Conservation (phyloP, 2,113 vertebrate species). For the Pipra filicauda region DNA sequence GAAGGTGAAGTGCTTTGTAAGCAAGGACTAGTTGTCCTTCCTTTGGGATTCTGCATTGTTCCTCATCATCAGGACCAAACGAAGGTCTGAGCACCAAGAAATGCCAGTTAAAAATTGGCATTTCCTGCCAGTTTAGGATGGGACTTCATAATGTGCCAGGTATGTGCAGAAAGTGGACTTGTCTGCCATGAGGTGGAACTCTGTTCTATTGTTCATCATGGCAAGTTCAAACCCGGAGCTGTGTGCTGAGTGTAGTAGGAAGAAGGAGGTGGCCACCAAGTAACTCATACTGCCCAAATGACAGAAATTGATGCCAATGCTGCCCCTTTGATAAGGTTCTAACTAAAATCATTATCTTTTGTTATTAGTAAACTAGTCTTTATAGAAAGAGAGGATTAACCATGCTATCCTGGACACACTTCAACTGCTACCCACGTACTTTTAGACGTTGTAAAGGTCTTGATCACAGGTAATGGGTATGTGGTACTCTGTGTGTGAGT, state of each 20-base stretch:
- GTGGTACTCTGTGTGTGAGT: neutral
- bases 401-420: neutral
- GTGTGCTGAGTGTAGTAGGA: accelerated
- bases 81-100: neutral
- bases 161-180: neutral
- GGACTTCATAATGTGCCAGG: neutral
- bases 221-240: neutral
- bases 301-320: neutral
- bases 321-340: neutral
- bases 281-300: neutral
- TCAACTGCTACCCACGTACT: neutral
- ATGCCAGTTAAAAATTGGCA: neutral
- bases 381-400: neutral
- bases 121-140: neutral
- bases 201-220: neutral
- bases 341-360: neutral
- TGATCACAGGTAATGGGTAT: neutral
- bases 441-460: neutral
- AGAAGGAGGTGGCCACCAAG: neutral
- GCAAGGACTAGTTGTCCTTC: neutral
- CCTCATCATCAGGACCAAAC: neutral
- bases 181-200: neutral
- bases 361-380: neutral
- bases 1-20: neutral
- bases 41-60: neutral